phyloP scores from a whole-genome alignment of 2,113 vertebrate genomes.

The Sebastes fasciatus region DNA sequence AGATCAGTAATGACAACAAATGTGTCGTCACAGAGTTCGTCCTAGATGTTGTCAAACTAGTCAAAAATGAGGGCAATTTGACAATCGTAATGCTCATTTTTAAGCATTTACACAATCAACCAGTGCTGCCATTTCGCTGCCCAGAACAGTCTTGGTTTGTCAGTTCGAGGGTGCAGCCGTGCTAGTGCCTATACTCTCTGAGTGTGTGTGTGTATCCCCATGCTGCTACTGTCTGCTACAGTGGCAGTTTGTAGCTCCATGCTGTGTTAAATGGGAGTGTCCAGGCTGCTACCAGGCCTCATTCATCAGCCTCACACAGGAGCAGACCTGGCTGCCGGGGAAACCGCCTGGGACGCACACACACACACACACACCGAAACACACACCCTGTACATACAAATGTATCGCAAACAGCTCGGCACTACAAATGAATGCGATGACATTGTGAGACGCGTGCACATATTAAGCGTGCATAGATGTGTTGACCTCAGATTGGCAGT shows the following conservation, averaged over 20 bases:
- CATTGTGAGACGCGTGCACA: background rate
- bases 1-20: too few species aligned
- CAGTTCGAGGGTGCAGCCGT: conserved; percentile 1
- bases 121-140: background rate
- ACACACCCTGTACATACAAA: conserved; percentile 25
- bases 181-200: conserved; percentile 11
- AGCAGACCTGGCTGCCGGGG: conserved; percentile 57
- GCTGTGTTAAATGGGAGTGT: conserved; percentile 80
- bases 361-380: conserved; percentile 23
- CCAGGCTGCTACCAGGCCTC: conserved; percentile 64
- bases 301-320: conserved; percentile 77
- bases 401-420: background rate
- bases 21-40: too few species aligned
- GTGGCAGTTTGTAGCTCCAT: conserved; percentile 60
- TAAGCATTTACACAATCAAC: conserved; percentile 22
- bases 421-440: conserved; percentile 7
- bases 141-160: conserved; percentile 19
- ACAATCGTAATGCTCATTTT: background rate
- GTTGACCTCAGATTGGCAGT: background rate
- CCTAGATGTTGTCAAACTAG: too few species aligned
- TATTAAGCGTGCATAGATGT: background rate
- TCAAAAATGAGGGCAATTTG: background rate
- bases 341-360: conserved; percentile 45
- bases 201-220: conserved; percentile 40
- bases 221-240: conserved; percentile 55